Evolutionary conservation across 2,797 vertebrate species (phyloP), one percentile per base, ranked within the genome.

Genomic region (Decapterus maruadsi): DNA sequence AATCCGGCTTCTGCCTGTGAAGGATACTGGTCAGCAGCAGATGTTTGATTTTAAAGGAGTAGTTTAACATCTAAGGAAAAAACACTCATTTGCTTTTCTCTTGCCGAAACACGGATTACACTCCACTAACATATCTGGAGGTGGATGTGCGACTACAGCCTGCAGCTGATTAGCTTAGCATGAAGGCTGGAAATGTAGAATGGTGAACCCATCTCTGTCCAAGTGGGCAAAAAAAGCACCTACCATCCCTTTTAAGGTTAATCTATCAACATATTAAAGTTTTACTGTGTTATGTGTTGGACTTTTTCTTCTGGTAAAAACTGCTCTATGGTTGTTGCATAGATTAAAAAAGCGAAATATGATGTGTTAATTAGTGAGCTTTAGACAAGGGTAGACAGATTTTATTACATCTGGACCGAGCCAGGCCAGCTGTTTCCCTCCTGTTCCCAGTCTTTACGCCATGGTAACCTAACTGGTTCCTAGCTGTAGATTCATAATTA

Each of bases 31-130:
- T 29, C 29, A 45, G 14, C 22, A 7, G n/a, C 8, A 62, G 45
- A 81, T 53, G 36, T 40, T 58, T 62, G 5, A 57, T 42, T 64
- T 42, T 42, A 29, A 64, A n/a, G 5, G 22, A 20, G 20, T 16
- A 43, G 4, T 50, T 53, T 2, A 17, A 46, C 7, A 12, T 38
- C 58, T 61, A 26, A 53, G 5, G 17, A 12, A 67, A 67, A 48
- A 38, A 9, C 1, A 0, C 17, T 56, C 55, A 46, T 42, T 59
- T 61, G 38, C 36, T 26, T 26, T 26, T 34, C 55, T 45, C 7
- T 69, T 57, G 10, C 17, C 59, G 26, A 26, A 3, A 26, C 26
- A 26, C 26, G 31, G 17, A 56, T 56, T 16, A 31, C 16, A 55
- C 8, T 8, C 26, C 53, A 55, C 26, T 31, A 26, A 7, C 29